Conservation (phyloP, 2,113 vertebrate species). For the Ctenomys sociabilis region DNA sequence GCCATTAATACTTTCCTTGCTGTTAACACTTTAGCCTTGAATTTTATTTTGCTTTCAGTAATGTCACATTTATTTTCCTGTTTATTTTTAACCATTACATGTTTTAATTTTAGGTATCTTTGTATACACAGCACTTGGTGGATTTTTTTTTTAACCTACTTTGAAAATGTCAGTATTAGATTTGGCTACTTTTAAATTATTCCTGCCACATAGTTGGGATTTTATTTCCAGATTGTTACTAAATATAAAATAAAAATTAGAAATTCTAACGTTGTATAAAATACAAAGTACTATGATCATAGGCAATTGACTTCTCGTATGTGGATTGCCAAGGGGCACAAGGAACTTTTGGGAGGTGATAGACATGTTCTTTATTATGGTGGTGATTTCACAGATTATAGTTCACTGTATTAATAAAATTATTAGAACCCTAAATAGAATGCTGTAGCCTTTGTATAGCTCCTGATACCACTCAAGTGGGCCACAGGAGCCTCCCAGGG, state of each 20-base stretch:
- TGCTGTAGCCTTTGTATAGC: background rate
- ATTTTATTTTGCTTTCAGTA: constrained; percentile 4
- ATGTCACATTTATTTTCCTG: constrained; percentile 26
- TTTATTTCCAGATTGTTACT: background rate
- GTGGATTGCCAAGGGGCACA: background rate
- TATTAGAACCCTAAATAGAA: background rate
- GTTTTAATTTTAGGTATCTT: background rate
- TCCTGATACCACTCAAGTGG: background rate
- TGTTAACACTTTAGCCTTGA: background rate
- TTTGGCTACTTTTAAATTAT: constrained; percentile 15
- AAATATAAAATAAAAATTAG: background rate
- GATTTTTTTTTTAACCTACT: constrained; percentile 21
- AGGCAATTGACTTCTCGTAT: background rate
- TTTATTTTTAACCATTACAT: background rate
- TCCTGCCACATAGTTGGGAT: background rate
- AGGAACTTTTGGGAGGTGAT: background rate
- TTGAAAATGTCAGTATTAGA: background rate
- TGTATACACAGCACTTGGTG: background rate
- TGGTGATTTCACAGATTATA: background rate
- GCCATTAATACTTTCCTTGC: background rate
- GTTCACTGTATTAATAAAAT: background rate
- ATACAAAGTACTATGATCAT: background rate
- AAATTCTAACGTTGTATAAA: constrained; percentile 3
- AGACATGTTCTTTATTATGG: background rate
- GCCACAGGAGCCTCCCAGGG: background rate